Conservation (phyloP, 2,888 invertebrate genomes). For the Imbricaverruca yamaguchii region DNA sequence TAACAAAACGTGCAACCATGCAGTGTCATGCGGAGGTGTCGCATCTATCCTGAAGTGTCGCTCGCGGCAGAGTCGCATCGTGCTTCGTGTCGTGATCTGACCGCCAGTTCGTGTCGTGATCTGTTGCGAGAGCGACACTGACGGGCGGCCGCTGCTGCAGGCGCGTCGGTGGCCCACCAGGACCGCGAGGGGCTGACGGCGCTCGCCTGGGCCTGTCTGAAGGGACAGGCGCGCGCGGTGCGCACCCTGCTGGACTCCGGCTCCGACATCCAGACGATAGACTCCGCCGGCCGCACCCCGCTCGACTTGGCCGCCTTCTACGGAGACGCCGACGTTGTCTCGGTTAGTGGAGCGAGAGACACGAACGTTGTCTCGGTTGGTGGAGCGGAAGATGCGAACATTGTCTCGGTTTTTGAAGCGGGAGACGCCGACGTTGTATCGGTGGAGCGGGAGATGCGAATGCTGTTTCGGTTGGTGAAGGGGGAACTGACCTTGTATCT, state of each 20-base stretch:
- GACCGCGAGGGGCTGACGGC: constrained; percentile 85
- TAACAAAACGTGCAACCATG: too few species aligned
- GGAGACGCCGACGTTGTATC: too few species aligned
- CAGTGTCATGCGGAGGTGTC: too few species aligned
- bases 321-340: constrained; percentile 45
- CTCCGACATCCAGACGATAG: constrained; percentile 71
- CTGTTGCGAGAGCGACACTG: too few species aligned
- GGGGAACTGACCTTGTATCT: too few species aligned
- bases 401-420: too few species aligned
- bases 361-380: too few species aligned
- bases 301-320: constrained; percentile 74
- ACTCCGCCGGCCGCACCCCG: constrained; percentile 79
- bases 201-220: constrained; percentile 82
- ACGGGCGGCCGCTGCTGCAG: constrained; percentile 40
- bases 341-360: constrained; percentile 36
- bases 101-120: too few species aligned
- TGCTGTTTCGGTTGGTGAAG: not conserved
- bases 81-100: too few species aligned
- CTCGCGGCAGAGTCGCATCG: too few species aligned
- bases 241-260: constrained; percentile 73
- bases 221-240: constrained; percentile 67
- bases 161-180: constrained; percentile 63
- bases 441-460: constrained; percentile 19
- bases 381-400: too few species aligned
- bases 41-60: too few species aligned